phyloP scores from a whole-genome alignment of 2,113 vertebrate species.

The Nesoenas mayeri region DNA sequence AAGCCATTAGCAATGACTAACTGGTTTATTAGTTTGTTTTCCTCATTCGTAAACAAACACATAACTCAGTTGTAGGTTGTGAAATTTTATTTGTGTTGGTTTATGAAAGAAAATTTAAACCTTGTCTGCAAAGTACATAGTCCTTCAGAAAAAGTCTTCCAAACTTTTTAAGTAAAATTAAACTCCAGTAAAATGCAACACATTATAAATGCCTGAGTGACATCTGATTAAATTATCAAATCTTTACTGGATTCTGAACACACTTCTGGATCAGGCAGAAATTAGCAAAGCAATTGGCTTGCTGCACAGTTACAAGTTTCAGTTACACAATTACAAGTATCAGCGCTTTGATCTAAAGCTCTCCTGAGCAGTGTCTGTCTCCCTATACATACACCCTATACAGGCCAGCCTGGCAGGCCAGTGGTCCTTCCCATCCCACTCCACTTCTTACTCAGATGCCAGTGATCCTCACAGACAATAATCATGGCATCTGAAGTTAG shows the following conservation, averaged over 20 bases:
- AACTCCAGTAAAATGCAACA: not conserved
- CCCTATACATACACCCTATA: not conserved
- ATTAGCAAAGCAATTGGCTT: not conserved
- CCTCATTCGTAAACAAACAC: not conserved
- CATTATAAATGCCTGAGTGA: not conserved
- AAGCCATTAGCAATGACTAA: not conserved
- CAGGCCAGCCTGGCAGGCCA: not conserved
- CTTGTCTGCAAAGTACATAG: not conserved
- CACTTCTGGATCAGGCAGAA: not conserved
- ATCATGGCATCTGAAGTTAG: not conserved
- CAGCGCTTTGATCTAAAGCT: not conserved
- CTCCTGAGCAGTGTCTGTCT: not conserved
- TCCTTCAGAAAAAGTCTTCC: not conserved
- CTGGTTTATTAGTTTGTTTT: not conserved
- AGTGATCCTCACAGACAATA: not conserved
- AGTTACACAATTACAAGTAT: not conserved
- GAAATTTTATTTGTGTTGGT: not conserved
- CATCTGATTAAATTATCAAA: not conserved
- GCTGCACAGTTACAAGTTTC: not conserved
- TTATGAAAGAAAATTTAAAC: not conserved
- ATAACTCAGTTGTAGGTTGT: not conserved
- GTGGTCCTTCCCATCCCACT: not conserved
- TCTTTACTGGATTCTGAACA: not conserved
- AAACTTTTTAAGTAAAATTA: not conserved
- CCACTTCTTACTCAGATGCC: not conserved